Evolutionary conservation across 2,113 vertebrate species (phyloP).

Genomic region (Apodemus sylvaticus): DNA sequence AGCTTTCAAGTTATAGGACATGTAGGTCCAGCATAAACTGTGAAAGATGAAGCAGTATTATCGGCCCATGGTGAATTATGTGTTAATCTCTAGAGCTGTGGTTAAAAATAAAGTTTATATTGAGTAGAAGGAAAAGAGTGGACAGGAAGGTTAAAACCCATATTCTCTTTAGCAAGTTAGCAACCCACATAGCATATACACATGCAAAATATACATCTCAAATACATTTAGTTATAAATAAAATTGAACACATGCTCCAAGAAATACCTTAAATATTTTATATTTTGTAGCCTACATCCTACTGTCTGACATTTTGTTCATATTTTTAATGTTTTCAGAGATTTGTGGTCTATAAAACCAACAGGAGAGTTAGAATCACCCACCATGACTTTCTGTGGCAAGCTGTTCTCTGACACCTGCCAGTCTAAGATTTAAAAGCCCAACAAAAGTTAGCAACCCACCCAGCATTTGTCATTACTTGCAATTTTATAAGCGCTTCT

Average conservation of each 20-base stretch:
- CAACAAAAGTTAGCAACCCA: not conserved
- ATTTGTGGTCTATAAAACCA: not conserved
- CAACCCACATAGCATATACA: not conserved
- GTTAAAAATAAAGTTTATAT: not conserved
- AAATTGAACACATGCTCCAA: not conserved
- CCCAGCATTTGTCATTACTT: slow-evolving; percentile 9
- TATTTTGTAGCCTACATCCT: not conserved
- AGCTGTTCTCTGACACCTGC: not conserved
- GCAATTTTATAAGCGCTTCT: not conserved
- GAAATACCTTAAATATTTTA: not conserved
- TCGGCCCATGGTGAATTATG: not conserved
- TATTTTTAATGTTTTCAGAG: not conserved
- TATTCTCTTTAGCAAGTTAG: not conserved
- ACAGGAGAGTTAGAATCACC: not conserved
- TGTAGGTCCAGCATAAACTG: not conserved
- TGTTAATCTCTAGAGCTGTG: not conserved
- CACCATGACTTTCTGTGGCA: not conserved
- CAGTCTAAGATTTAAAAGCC: not conserved
- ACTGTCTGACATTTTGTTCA: not conserved
- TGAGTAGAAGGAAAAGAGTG: not conserved
- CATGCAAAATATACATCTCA: not conserved
- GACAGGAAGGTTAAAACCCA: not conserved
- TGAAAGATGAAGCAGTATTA: not conserved
- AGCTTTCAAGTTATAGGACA: not conserved
- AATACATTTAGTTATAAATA: not conserved